These are phyloP conservation scores for Magallana angulata DNA, from an alignment of 1,140 invertebrate genomes.

Conservation along the genomic window DNA sequence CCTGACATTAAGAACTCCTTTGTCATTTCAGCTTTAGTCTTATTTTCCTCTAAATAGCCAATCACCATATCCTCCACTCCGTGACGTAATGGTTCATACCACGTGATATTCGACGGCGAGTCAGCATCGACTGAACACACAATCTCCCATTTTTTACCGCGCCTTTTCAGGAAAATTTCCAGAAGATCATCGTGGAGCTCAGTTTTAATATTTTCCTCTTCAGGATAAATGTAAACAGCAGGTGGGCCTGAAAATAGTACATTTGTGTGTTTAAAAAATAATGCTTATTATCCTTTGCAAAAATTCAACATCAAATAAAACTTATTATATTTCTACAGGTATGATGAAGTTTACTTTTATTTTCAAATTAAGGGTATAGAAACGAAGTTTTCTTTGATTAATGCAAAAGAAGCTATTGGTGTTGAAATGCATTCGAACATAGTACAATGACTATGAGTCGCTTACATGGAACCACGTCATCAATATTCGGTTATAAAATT, in stretches of 20 bases:
- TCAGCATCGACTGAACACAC: background rate
- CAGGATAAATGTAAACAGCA: background rate
- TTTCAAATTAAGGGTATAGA: no score
- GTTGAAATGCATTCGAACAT: no score
- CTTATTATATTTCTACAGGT: no score
- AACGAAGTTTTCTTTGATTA: no score
- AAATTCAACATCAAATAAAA: no score
- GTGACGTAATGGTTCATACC: background rate
- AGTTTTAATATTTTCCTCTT: background rate
- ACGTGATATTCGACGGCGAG: background rate
- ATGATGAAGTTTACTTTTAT: no score
- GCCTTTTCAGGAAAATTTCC: background rate
- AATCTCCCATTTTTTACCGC: background rate
- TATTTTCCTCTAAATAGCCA: background rate
- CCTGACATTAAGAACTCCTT: background rate
- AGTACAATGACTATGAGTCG: no score
- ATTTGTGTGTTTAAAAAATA: no score
- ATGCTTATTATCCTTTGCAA: no score
- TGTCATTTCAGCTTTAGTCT: background rate
- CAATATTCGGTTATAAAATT: no score
- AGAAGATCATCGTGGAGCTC: background rate
- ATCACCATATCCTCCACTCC: background rate
- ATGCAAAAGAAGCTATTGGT: no score
- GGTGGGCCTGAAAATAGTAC: background rate
- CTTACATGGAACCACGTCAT: no score